These are phyloP conservation scores for Xanthostigma xanthostigma DNA, from an alignment of 2,888 invertebrate genomes.

Conservation along the genomic window DNA sequence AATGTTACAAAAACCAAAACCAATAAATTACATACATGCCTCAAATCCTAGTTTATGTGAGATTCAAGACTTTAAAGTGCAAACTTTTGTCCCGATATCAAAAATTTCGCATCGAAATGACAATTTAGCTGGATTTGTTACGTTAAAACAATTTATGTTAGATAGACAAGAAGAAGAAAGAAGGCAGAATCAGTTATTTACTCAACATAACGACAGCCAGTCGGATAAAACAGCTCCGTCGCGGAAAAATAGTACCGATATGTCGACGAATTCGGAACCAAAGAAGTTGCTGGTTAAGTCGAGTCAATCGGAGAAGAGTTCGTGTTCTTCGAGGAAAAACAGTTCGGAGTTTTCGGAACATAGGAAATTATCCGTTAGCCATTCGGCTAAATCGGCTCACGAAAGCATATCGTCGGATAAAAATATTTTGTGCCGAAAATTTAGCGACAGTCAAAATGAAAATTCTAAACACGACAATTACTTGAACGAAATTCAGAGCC, in stretches of 20 bases:
- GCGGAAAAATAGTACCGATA: neutral
- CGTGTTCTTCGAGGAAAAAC: constrained; percentile 22
- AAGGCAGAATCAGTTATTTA: constrained; percentile 28
- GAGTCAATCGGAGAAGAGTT: constrained; percentile 40
- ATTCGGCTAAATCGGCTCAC: neutral
- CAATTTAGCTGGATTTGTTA: constrained; percentile 51
- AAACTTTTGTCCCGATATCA: constrained; percentile 25
- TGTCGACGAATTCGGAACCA: neutral
- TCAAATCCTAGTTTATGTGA: constrained; percentile 58
- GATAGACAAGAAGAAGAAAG: constrained; percentile 60
- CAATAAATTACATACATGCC: constrained; percentile 50
- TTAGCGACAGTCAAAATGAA: neutral
- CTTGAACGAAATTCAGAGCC: constrained; percentile 26
- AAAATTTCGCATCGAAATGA: constrained; percentile 32
- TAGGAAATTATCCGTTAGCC: constrained; percentile 6
- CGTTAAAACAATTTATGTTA: constrained; percentile 65
- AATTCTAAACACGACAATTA: too few relatives aligned
- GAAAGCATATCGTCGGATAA: neutral
- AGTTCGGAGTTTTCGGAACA: constrained; percentile 4
- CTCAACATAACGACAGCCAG: constrained; percentile 18
- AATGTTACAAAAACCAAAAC: constrained; percentile 24
- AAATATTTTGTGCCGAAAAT: constrained; percentile 1
- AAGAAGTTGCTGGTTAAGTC: constrained; percentile 12
- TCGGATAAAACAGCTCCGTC: constrained; percentile 19
- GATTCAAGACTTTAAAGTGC: constrained; percentile 28